A percentile compares a stretch with the other conserved stretches of the same genome.
phyloP scores from a whole-genome alignment of 2,113 vertebrate genomes.

The Sinocyclocheilus grahami region DNA sequence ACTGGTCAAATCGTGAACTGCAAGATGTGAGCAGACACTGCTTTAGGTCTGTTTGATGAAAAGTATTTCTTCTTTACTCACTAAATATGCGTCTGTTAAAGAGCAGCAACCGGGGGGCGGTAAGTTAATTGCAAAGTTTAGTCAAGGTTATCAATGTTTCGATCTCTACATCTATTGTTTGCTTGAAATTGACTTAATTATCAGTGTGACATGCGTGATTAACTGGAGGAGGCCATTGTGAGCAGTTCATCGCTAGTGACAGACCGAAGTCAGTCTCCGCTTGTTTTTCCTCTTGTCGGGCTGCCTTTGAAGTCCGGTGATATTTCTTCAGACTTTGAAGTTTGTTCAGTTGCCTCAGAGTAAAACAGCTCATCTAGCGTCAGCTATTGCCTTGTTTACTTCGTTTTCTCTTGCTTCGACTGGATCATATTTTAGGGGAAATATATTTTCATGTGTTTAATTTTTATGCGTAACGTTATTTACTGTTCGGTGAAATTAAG shows the following conservation, averaged over 20 bases:
- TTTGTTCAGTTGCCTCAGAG: background rate
- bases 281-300: background rate
- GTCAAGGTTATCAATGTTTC: constrained; percentile 5
- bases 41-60: background rate
- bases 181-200: constrained; percentile 13
- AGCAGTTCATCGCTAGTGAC: background rate
- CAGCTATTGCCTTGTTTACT: background rate
- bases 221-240: background rate
- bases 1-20: constrained; percentile 11
- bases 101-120: background rate
- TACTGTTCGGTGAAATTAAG: background rate
- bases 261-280: background rate
- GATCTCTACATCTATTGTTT: constrained; percentile 11
- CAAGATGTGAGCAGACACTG: background rate
- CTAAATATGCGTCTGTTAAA: background rate
- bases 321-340: constrained; percentile 22
- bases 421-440: background rate
- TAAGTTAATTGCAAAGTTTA: constrained; percentile 3
- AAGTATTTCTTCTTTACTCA: background rate
- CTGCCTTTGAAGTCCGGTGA: background rate
- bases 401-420: background rate
- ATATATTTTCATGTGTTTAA: background rate
- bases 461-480: background rate
- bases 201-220: background rate
- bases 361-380: background rate